phyloP scores from a whole-genome alignment of 2,888 invertebrate species.

The Oscheius sp. region DNA sequence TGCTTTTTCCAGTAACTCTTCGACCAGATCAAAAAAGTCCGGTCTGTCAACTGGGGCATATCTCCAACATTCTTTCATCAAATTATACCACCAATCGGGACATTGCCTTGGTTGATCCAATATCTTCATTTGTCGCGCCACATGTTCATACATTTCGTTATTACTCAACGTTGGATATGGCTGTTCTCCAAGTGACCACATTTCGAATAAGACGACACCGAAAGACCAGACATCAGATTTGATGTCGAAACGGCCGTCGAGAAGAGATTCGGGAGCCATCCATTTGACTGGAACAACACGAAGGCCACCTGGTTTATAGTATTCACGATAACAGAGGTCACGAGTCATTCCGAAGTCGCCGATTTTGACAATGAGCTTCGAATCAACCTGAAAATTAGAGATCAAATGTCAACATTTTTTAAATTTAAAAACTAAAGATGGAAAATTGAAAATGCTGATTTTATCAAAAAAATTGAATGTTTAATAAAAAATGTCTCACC shows the following conservation, averaged over 20 bases:
- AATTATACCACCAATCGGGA: conserved; percentile 85
- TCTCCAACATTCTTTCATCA: conserved; percentile 93
- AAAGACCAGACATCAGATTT: conserved; percentile 73
- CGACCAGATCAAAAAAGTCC: conserved; percentile 76
- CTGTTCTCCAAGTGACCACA: conserved; percentile 95
- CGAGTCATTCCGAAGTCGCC: conserved; percentile 76
- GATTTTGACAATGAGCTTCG: conserved; percentile 76
- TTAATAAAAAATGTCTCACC: conserved; percentile 83
- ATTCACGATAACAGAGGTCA: conserved; percentile 93
- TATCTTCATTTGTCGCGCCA: conserved; percentile 72
- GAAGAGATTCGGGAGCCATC: conserved; percentile 95
- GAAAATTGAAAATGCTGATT: conserved; percentile 40
- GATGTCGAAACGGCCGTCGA: conserved; percentile 90
- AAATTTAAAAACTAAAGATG: no score
- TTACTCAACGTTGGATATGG: conserved; percentile 89
- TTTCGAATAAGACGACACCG: conserved; percentile 84
- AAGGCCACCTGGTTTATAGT: conserved; percentile 79
- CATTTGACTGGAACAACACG: conserved; percentile 75
- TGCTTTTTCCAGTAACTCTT: conserved; percentile 18
- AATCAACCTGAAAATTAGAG: no score
- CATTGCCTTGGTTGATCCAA: conserved; percentile 96
- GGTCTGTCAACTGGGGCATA: conserved; percentile 84
- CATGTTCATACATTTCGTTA: conserved; percentile 77
- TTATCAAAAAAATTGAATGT: conserved; percentile 68
- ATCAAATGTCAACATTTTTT: no score